Percentiles rank a stretch among this genome's conserved stretches.
phyloP scores from a whole-genome alignment of 2,113 vertebrate species.

The Cheirogaleus medius region DNA sequence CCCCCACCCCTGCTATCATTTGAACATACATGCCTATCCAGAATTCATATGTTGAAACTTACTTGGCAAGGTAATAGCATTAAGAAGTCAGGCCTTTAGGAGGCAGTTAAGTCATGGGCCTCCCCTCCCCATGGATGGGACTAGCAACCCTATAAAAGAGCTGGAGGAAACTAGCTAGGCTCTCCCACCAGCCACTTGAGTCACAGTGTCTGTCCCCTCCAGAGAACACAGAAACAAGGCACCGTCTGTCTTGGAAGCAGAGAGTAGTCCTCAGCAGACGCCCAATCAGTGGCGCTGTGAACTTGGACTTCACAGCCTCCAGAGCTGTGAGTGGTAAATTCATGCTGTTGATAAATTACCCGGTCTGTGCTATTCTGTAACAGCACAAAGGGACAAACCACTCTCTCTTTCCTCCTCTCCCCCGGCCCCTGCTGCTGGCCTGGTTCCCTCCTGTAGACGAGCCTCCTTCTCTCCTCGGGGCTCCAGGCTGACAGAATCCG shows the following conservation, averaged over 20 bases:
- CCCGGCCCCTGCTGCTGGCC: not conserved
- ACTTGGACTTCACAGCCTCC: not conserved
- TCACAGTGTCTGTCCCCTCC: too few species aligned
- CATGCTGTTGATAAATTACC: not conserved
- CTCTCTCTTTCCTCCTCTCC: not conserved
- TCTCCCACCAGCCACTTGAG: not conserved
- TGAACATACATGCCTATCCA: not conserved
- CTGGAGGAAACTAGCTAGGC: not conserved
- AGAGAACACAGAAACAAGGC: not conserved
- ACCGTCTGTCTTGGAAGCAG: not conserved
- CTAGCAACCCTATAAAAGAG: not conserved
- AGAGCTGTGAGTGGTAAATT: not conserved
- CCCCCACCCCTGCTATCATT: too few species aligned
- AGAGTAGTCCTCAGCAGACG: not conserved
- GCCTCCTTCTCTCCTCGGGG: not conserved
- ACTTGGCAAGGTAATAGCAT: not conserved
- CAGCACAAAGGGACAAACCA: not conserved
- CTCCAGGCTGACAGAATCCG: rapidly evolving
- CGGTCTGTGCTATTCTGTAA: not conserved
- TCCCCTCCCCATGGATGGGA: not conserved
- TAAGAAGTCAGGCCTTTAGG: not conserved
- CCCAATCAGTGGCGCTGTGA: not conserved
- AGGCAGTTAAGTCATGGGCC: not conserved
- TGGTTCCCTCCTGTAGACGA: not conserved
- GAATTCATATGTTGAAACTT: not conserved